phyloP scores from a whole-genome alignment of 2,888 invertebrate species.

The Anthrax anthrax region DNA sequence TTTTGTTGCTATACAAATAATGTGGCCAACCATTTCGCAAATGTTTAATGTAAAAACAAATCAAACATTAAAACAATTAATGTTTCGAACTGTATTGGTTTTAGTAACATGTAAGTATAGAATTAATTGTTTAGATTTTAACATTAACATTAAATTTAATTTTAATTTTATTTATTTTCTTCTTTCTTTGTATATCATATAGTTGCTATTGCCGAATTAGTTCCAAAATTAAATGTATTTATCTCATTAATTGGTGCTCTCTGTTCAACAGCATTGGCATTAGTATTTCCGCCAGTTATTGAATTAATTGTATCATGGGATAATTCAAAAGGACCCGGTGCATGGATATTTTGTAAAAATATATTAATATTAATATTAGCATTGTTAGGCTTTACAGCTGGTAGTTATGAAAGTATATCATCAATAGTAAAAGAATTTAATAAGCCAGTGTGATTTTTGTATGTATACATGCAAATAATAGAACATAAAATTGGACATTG shows the following conservation, averaged over 20 bases:
- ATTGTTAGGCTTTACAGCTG: constrained; percentile 54
- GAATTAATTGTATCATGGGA: constrained; percentile 59
- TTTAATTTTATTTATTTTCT: not conserved
- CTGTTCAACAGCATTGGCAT: constrained; percentile 72
- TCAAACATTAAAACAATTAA: constrained; percentile 49
- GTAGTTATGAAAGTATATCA: constrained; percentile 57
- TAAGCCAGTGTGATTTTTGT: not conserved
- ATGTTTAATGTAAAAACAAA: constrained; percentile 40
- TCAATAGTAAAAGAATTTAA: constrained; percentile 36
- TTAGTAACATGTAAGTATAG: constrained; percentile 65
- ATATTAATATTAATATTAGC: constrained; percentile 50
- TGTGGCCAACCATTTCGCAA: constrained; percentile 57
- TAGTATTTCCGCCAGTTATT: constrained; percentile 78
- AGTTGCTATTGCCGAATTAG: constrained; percentile 74
- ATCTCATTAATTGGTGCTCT: constrained; percentile 87
- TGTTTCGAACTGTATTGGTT: constrained; percentile 57
- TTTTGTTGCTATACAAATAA: constrained; percentile 83
- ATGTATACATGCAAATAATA: too few species aligned
- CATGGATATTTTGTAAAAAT: constrained; percentile 42
- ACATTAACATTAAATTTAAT: not conserved
- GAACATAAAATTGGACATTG: too few species aligned
- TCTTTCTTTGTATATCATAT: constrained; percentile 30
- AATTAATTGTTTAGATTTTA: not conserved
- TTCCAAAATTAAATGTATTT: constrained; percentile 73
- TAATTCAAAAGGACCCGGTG: constrained; percentile 38